Conservation (phyloP, 1,140 invertebrate species). For the Globodera rostochiensis region DNA sequence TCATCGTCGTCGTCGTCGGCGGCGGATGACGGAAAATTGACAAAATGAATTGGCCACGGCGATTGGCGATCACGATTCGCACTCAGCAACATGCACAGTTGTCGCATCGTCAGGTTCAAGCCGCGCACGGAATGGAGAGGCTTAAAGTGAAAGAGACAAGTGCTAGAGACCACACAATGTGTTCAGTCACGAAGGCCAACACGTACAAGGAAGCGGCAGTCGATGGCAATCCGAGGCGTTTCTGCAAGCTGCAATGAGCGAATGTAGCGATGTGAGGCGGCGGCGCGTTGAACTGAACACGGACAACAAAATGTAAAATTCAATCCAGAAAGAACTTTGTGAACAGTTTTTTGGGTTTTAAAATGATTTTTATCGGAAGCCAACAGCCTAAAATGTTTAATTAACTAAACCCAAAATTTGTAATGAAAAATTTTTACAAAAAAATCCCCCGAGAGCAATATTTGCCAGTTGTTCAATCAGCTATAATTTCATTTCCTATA, state of each 20-base stretch:
- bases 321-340: not conserved
- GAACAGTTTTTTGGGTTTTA: not conserved
- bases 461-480: no score
- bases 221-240: constrained; percentile 36
- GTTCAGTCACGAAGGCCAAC: not conserved
- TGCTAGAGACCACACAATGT: no score
- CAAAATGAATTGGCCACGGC: constrained; percentile 38
- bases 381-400: no score
- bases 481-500: no score
- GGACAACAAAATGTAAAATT: not conserved
- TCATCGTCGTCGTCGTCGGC: not conserved
- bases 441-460: no score
- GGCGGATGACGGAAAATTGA: constrained; percentile 20
- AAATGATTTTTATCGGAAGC: not conserved
- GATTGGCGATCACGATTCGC: constrained; percentile 13
- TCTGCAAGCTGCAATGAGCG: constrained; percentile 20
- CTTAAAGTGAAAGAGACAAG: not conserved
- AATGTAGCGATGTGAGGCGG: constrained; percentile 26
- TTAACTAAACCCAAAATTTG: no score
- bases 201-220: constrained; percentile 32
- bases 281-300: not conserved
- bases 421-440: no score
- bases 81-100: constrained; percentile 22
- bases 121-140: constrained; percentile 27
- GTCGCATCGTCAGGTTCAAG: constrained; percentile 30